phyloP scores from a whole-genome alignment of 1,140 invertebrate species.

The Drosophila setifemur region DNA sequence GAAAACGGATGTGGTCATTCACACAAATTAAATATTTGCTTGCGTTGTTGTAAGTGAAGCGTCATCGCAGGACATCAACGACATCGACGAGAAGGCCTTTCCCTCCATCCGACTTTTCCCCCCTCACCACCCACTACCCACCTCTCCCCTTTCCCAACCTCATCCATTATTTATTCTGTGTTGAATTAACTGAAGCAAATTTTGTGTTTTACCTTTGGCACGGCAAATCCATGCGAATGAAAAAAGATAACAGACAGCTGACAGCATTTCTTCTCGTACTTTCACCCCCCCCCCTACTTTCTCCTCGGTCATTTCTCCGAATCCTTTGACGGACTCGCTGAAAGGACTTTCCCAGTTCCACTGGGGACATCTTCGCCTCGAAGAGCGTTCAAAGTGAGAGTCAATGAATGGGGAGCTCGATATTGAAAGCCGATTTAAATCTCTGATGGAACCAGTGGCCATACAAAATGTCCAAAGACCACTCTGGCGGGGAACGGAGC shows the following conservation, averaged over 20 bases:
- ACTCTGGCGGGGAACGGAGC: neutral
- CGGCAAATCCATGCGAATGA: neutral
- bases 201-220: slow-evolving; percentile 8
- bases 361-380: neutral
- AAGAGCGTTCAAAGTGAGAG: neutral
- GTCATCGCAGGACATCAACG: too few relatives aligned
- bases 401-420: slow-evolving; percentile 6
- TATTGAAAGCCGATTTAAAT: slow-evolving; percentile 13
- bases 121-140: neutral
- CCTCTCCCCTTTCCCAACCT: neutral
- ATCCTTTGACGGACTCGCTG: neutral
- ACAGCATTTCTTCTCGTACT: neutral
- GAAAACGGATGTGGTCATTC: too few relatives aligned
- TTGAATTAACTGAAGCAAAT: slow-evolving; percentile 57
- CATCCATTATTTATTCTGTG: slow-evolving; percentile 7
- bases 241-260: slow-evolving; percentile 19
- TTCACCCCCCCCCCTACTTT: neutral
- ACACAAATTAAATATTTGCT: too few relatives aligned
- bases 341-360: slow-evolving; percentile 1
- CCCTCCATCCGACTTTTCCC: neutral
- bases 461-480: neutral
- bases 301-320: neutral
- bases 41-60: too few relatives aligned
- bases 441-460: neutral
- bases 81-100: slow-evolving; percentile 11